A percentile compares a stretch with the other conserved stretches of the same genome.
phyloP scores from a whole-genome alignment of 1,140 invertebrate species.

The Arion vulgaris region DNA sequence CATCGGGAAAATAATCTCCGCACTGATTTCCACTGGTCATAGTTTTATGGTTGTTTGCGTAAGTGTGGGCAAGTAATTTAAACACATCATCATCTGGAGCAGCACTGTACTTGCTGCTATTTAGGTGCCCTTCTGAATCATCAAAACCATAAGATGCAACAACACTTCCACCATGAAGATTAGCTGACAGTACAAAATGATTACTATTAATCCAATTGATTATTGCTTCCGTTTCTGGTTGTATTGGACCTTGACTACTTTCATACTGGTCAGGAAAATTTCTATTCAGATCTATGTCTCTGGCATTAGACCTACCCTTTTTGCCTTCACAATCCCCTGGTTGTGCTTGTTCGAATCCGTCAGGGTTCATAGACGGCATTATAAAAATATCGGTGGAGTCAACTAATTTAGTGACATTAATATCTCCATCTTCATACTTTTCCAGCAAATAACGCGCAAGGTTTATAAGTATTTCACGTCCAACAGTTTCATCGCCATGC shows the following conservation, averaged over 20 bases:
- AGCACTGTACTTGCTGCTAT: constrained; percentile 53
- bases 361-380: constrained; percentile 97
- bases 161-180: constrained; percentile 93
- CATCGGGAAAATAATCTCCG: constrained; percentile 68
- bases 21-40: constrained; percentile 67
- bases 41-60: constrained; percentile 70
- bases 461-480: constrained; percentile 85
- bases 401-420: constrained; percentile 83
- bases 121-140: constrained; percentile 56
- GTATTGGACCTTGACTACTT: constrained; percentile 79
- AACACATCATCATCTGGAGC: constrained; percentile 73
- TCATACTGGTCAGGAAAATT: constrained; percentile 95
- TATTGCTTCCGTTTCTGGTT: constrained; percentile 91
- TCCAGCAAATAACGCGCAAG: constrained; percentile 85
- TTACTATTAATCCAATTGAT: constrained; percentile 91
- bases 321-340: constrained; percentile 65
- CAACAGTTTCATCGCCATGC: constrained; percentile 92
- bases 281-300: constrained; percentile 91
- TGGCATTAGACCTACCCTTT: constrained; percentile 84
- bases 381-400: constrained; percentile 89
- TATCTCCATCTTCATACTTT: constrained; percentile 75
- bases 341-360: constrained; percentile 88
- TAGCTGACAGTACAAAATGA: constrained; percentile 96
- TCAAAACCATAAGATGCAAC: constrained; percentile 94
- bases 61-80: constrained; percentile 61